Evolutionary conservation across 2,113 vertebrate species (phyloP).

Genomic region (Ascaphus truei): DNA sequence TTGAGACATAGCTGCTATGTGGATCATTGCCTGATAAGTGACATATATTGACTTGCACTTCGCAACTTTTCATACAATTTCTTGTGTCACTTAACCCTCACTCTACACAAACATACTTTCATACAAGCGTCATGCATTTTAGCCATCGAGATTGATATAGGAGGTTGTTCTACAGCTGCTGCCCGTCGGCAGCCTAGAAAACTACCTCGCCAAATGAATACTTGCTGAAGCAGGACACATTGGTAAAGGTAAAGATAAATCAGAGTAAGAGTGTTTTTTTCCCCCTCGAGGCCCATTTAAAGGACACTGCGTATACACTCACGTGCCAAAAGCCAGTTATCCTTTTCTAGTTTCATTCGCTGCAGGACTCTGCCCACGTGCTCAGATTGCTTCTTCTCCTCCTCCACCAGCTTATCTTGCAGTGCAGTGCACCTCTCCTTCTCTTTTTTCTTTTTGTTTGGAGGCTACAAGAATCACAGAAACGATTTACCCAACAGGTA

Average conservation of each 20-base stretch:
- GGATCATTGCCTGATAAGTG: too few species aligned
- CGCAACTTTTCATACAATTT: too few species aligned
- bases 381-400: conserved; percentile 95
- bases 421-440: conserved; percentile 95
- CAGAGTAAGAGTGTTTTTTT: not conserved
- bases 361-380: conserved; percentile 92
- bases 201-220: conserved; percentile 23
- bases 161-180: too few species aligned
- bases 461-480: conserved; percentile 65
- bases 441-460: conserved; percentile 98
- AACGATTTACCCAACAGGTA: too few species aligned
- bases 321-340: conserved; percentile 98
- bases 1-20: too few species aligned
- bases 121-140: too few species aligned
- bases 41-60: too few species aligned
- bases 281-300: not conserved
- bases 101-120: too few species aligned
- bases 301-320: conserved; percentile 51
- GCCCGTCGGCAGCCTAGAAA: too few species aligned
- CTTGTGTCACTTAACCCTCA: too few species aligned
- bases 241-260: not conserved
- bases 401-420: conserved; percentile 94
- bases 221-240: conserved; percentile 14
- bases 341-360: conserved; percentile 93
- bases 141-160: too few species aligned